These are phyloP conservation scores for Sialis lutaria DNA, from an alignment of 2,888 invertebrate genomes.

Conservation along the genomic window DNA sequence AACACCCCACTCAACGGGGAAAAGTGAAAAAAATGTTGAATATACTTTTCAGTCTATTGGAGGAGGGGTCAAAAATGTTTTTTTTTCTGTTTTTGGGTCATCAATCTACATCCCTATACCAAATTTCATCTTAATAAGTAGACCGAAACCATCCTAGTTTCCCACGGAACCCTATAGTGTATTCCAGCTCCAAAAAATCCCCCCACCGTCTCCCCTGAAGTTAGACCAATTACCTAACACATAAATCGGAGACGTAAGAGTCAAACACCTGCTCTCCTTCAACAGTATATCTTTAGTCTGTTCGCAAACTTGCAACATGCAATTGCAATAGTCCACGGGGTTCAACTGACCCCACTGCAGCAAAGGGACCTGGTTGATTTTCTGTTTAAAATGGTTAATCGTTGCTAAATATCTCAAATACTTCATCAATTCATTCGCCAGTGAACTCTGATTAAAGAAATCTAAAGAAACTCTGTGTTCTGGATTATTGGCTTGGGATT, in stretches of 20 bases:
- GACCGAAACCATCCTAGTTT: not conserved
- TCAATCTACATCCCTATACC: no score
- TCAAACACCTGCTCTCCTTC: constrained; percentile 32
- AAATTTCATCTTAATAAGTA: no score
- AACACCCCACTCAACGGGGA: no score
- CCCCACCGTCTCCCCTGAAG: no score
- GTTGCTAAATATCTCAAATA: constrained; percentile 31
- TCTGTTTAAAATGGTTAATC: constrained; percentile 11
- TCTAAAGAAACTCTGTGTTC: constrained; percentile 28
- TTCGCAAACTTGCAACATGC: constrained; percentile 31
- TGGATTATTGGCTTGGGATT: constrained; percentile 12
- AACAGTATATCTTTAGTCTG: constrained; percentile 29
- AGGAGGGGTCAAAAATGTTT: not conserved
- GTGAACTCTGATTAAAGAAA: constrained; percentile 32
- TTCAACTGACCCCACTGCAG: constrained; percentile 19
- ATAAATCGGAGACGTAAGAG: constrained; percentile 34
- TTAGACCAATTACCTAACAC: constrained; percentile 19
- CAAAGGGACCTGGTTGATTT: constrained; percentile 8
- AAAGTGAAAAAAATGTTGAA: no score
- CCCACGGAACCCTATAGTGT: not conserved
- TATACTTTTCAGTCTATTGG: constrained; percentile 15
- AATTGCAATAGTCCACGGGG: constrained; percentile 25
- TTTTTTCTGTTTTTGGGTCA: not conserved
- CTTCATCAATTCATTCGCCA: constrained; percentile 37
- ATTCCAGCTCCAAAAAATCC: constrained; percentile 19